Evolutionary conservation across 1,140 invertebrate genomes (phyloP).

Genomic region (Paraescarpia echinospica): DNA sequence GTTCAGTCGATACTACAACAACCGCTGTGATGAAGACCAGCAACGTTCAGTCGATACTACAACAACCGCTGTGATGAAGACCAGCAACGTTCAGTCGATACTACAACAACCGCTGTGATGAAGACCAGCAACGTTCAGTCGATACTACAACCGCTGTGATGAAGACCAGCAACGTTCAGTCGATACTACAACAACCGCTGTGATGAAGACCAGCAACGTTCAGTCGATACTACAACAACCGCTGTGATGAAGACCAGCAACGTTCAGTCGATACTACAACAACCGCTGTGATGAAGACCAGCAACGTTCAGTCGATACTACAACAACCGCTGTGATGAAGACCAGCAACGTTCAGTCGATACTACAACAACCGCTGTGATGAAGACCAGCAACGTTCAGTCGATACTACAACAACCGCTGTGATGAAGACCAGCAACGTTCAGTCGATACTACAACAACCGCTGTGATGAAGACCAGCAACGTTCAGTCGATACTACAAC

Average conservation of each 20-base stretch:
- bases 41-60: constrained; percentile 35
- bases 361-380: constrained; percentile 36
- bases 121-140: constrained; percentile 33
- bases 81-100: constrained; percentile 34
- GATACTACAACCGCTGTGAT: constrained; percentile 38
- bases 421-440: constrained; percentile 35
- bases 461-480: constrained; percentile 37
- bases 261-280: constrained; percentile 32
- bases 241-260: constrained; percentile 37
- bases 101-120: constrained; percentile 36
- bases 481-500: constrained; percentile 32
- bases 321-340: constrained; percentile 35
- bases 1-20: constrained; percentile 32
- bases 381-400: constrained; percentile 33
- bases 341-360: constrained; percentile 35
- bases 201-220: constrained; percentile 35
- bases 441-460: constrained; percentile 34
- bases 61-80: constrained; percentile 36
- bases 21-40: constrained; percentile 37
- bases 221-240: constrained; percentile 34
- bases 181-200: constrained; percentile 37
- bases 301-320: constrained; percentile 36
- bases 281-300: constrained; percentile 37
- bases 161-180: constrained; percentile 33
- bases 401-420: constrained; percentile 37